These are phyloP conservation scores for Salvelinus sp. DNA, from an alignment of 2,113 vertebrate genomes.

Conservation along the genomic window DNA sequence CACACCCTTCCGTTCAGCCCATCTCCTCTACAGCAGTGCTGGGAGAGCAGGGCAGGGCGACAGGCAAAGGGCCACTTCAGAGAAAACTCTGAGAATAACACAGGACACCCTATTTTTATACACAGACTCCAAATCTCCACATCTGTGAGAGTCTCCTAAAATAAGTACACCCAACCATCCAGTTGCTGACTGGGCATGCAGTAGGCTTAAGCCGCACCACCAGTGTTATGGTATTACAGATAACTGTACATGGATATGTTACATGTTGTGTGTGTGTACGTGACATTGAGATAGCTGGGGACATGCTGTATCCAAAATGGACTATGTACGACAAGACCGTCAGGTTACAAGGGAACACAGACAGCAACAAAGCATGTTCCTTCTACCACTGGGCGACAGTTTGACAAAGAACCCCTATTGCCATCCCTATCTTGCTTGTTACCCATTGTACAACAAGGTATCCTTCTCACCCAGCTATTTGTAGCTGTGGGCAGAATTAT, in stretches of 20 bases:
- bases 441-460: background rate
- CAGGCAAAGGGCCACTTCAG: conserved; percentile 39
- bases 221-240: conserved; percentile 32
- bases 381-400: background rate
- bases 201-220: background rate
- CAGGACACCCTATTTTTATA: conserved; percentile 53
- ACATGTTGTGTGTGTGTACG: background rate
- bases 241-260: background rate
- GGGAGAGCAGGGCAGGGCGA: conserved; percentile 8
- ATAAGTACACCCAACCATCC: conserved; percentile 52
- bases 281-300: background rate
- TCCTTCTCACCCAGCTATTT: conserved; percentile 1
- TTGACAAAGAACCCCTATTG: background rate
- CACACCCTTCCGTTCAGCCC: conserved; percentile 31
- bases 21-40: conserved; percentile 42
- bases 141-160: conserved; percentile 41
- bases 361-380: background rate
- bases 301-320: too few species aligned
- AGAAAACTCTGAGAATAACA: conserved; percentile 26
- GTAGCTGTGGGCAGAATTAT: background rate
- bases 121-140: conserved; percentile 31
- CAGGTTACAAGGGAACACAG: too few species aligned
- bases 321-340: too few species aligned
- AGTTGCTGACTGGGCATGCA: conserved; percentile 47
- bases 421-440: background rate